Evolutionary conservation across 2,888 invertebrate genomes (phyloP).

Genomic region (Drepana falcataria): DNA sequence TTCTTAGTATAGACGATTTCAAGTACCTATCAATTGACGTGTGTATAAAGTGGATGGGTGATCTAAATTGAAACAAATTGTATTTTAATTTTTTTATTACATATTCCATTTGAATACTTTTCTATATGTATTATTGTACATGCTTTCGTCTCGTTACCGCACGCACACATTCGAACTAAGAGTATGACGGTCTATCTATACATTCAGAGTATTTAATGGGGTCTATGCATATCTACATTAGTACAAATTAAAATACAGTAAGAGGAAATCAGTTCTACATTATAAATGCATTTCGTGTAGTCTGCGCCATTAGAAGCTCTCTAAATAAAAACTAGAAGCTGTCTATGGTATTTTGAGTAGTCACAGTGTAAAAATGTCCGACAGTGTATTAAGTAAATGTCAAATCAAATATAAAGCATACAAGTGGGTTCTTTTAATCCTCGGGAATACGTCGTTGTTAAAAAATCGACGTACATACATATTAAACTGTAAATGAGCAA

Average conservation of each 20-base stretch:
- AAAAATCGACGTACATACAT: too few species aligned
- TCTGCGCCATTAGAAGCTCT: slow-evolving; percentile 45
- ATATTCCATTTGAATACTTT: slow-evolving; percentile 78
- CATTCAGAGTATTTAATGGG: slow-evolving; percentile 40
- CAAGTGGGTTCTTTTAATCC: too few species aligned
- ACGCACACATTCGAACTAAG: slow-evolving; percentile 26
- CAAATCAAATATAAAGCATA: too few species aligned
- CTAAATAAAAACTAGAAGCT: slow-evolving; percentile 62
- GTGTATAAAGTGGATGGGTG: background rate
- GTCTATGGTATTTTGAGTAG: slow-evolving; percentile 39
- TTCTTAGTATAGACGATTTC: too few species aligned
- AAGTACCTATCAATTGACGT: too few species aligned
- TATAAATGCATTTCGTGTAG: slow-evolving; percentile 54
- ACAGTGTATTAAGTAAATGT: background rate
- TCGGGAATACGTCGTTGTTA: too few species aligned
- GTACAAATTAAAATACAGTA: slow-evolving; percentile 63
- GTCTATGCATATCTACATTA: slow-evolving; percentile 65
- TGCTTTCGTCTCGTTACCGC: slow-evolving; percentile 53
- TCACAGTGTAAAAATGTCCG: background rate
- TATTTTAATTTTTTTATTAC: slow-evolving; percentile 71
- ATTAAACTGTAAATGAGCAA: too few species aligned
- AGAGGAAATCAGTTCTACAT: slow-evolving; percentile 59
- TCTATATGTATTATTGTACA: slow-evolving; percentile 73
- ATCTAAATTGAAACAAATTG: slow-evolving; percentile 14
- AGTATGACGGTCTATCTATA: slow-evolving; percentile 15